Conservation (phyloP, 2,797 vertebrate genomes). For the Gambelia wislizenii region DNA sequence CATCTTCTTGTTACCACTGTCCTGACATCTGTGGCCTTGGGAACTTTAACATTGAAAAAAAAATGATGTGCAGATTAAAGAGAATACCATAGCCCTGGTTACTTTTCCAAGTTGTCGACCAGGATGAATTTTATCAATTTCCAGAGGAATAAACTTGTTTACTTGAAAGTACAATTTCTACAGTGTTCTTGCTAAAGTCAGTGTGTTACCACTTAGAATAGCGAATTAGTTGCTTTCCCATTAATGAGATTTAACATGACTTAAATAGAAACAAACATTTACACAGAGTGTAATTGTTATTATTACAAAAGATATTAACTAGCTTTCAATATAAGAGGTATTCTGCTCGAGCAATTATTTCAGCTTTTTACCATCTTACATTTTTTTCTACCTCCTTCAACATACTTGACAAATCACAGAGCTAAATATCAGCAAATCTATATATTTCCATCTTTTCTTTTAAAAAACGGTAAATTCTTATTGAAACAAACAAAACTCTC, state of each 20-base stretch:
- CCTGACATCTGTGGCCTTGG: neutral
- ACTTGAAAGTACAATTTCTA: neutral
- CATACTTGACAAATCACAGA: neutral
- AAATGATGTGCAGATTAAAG: constrained; percentile 28
- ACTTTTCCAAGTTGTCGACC: constrained; percentile 6
- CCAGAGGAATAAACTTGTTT: constrained; percentile 1
- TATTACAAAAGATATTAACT: neutral
- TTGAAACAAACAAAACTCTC: too few species aligned
- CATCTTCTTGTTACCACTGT: neutral
- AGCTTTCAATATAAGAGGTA: neutral
- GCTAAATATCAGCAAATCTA: too few species aligned
- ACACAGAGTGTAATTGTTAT: neutral
- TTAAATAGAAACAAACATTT: neutral
- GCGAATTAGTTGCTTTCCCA: neutral
- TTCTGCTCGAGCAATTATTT: neutral
- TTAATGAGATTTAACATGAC: neutral
- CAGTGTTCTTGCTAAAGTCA: neutral
- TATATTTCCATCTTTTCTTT: too few species aligned
- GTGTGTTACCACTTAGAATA: neutral
- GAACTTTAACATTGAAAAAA: constrained; percentile 28
- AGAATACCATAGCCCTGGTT: neutral
- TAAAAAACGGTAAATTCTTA: too few species aligned
- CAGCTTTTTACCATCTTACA: neutral
- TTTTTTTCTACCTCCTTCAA: neutral
- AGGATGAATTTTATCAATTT: neutral